Evolutionary conservation across 2,113 vertebrate genomes (phyloP).

Genomic region (Gnathonemus echidnorhynchus): DNA sequence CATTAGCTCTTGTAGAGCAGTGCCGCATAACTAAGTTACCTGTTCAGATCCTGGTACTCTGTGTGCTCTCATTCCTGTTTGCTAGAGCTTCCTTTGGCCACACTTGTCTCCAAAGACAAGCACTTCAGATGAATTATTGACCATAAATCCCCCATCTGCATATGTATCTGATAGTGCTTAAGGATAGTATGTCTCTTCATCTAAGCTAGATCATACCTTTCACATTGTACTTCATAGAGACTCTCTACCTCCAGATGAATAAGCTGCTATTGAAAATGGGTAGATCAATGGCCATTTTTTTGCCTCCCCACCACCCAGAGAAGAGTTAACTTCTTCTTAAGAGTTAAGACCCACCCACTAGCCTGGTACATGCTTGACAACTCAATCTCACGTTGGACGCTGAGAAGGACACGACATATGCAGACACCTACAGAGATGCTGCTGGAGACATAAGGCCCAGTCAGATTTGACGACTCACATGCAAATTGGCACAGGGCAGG

Average conservation of each 20-base stretch:
- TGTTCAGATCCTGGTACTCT: not conserved
- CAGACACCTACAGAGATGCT: not conserved
- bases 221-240: not conserved
- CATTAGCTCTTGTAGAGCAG: not conserved
- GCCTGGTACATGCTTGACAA: not conserved
- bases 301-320: not conserved
- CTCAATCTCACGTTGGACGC: not conserved
- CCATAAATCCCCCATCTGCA: not conserved
- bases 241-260: not conserved
- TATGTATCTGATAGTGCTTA: not conserved
- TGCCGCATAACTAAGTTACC: not conserved
- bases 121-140: not conserved
- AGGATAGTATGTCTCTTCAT: not conserved
- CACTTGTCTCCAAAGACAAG: not conserved
- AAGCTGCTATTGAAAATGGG: not conserved
- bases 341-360: not conserved
- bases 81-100: not conserved
- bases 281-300: not conserved
- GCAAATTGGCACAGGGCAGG: not conserved
- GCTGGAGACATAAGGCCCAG: not conserved
- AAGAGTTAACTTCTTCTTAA: not conserved
- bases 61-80: not conserved
- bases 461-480: not conserved
- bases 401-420: not conserved
- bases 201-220: not conserved